Conservation (phyloP, 2,888 invertebrate species). For the Ophion ventricosus region DNA sequence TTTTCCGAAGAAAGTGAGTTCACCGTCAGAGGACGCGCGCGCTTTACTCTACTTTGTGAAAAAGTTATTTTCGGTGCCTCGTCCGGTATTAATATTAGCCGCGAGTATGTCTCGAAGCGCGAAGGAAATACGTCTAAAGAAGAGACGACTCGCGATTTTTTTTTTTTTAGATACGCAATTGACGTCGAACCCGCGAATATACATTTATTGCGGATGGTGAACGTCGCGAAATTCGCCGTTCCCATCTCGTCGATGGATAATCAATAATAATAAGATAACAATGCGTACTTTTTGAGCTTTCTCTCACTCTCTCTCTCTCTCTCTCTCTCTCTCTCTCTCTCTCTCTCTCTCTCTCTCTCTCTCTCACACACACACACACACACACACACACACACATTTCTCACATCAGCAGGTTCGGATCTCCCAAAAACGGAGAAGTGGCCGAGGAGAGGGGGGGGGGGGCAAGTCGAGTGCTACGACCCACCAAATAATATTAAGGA, state of each 20-base stretch:
- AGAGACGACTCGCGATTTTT: conserved; percentile 2
- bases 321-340: no score
- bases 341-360: no score
- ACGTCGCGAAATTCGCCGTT: no score
- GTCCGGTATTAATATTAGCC: conserved; percentile 55
- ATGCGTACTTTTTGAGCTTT: no score
- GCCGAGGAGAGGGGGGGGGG: neutral
- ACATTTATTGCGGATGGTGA: no score
- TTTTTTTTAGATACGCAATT: conserved; percentile 26
- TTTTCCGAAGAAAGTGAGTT: neutral
- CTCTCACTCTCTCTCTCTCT: no score
- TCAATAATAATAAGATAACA: no score
- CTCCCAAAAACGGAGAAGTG: no score
- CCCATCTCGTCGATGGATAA: no score
- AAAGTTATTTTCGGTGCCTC: conserved; percentile 50
- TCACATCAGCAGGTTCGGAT: conserved; percentile 1
- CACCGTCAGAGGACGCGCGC: neutral
- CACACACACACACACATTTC: neutral
- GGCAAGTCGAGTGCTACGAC: conserved; percentile 33
- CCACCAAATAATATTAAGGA: conserved; percentile 17
- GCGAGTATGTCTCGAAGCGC: conserved; percentile 6
- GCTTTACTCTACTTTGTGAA: neutral
- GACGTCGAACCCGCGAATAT: neutral
- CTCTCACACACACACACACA: no score
- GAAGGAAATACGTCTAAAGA: conserved; percentile 2